Evolutionary conservation across 1,140 invertebrate genomes (phyloP), one percentile per base, ranked within the genome.

Genomic region (Drosophila takahashii): DNA sequence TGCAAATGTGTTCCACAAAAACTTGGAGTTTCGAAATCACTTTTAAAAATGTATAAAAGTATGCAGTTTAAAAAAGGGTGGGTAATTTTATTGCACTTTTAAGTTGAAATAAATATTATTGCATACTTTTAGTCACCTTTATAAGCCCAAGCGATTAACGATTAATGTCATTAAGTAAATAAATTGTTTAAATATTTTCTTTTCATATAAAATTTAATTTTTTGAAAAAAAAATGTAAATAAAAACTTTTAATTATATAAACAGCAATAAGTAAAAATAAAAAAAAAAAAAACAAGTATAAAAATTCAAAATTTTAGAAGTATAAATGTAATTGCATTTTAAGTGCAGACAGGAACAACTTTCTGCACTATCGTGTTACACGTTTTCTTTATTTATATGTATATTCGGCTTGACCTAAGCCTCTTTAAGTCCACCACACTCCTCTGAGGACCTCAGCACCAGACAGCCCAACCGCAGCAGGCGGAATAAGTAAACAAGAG

Each of bases 401-500:
- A 39, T 39, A 16, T 54, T 9, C 0, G 22, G 15, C 16, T 39
- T n/a, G 1, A n/a, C 42, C 18, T 50, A 54, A 73, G 41, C 50
- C 67, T 9, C 27, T 18, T 15, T 6, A 36, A 50, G 54, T 29
- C 16, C 44, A 5, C 6, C 15, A 27, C 32, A 37, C 27, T 8
- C 18, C 27, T 16, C 6, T 8, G 0, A 36, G 39, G 39, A 27
- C 41, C 16, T 7, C 1, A 18, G 8, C 34, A 22, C 15, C 36
- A n/a, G 36, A 16, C 45, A 39, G 47, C 22, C 34, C 47, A 57
- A 58, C 67, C 70, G 41, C 59, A 56, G 27, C n/a, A 42, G 39
- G 27, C 50, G 51, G 42, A 44, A 15, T 11, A 8, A n/a, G 6
- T 32, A 59, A 73, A 47, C 48, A 39, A 56, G 77, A 65, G 73